A percentile compares a stretch with the other conserved stretches of the same genome.
Conservation (phyloP, 2,888 invertebrate genomes). For the Punctoribates punctum region DNA sequence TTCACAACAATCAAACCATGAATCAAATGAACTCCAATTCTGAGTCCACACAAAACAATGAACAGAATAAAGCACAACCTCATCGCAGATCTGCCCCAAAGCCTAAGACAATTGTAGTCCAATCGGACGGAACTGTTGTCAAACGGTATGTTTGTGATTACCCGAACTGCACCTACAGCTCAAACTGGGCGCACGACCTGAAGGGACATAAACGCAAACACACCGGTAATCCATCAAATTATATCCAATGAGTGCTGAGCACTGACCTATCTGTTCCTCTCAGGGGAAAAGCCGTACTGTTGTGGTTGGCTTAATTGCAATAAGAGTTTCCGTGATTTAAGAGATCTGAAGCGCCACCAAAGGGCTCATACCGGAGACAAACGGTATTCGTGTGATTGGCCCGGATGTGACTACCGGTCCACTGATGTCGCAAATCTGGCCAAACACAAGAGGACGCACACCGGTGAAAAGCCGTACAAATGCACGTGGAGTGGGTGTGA, state of each 20-base stretch:
- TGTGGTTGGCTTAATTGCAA: constrained; percentile 31
- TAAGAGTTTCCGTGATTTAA: constrained; percentile 15
- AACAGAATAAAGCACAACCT: background rate
- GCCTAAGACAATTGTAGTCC: background rate
- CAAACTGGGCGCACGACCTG: constrained; percentile 29
- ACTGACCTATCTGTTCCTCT: background rate
- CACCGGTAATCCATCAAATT: background rate
- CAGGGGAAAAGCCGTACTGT: constrained; percentile 24
- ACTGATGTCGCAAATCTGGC: constrained; percentile 34
- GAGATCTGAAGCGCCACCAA: constrained; percentile 29
- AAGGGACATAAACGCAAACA: constrained; percentile 33
- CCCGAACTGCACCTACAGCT: constrained; percentile 18
- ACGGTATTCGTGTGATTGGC: constrained; percentile 28
- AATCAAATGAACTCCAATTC: background rate
- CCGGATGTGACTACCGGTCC: constrained; percentile 32
- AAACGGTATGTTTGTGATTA: constrained; percentile 31
- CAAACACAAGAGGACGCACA: constrained; percentile 28
- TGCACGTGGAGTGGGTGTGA: constrained; percentile 30
- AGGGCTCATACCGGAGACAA: constrained; percentile 31
- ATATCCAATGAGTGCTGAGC: too few relatives aligned
- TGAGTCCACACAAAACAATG: background rate
- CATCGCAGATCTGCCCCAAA: background rate
- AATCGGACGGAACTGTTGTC: background rate
- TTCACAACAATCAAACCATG: background rate
- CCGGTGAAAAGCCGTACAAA: constrained; percentile 18